Percentiles rank a stretch among this genome's conserved stretches.
phyloP scores from a whole-genome alignment of 2,888 invertebrate genomes.

The Marronus borbonicus region DNA sequence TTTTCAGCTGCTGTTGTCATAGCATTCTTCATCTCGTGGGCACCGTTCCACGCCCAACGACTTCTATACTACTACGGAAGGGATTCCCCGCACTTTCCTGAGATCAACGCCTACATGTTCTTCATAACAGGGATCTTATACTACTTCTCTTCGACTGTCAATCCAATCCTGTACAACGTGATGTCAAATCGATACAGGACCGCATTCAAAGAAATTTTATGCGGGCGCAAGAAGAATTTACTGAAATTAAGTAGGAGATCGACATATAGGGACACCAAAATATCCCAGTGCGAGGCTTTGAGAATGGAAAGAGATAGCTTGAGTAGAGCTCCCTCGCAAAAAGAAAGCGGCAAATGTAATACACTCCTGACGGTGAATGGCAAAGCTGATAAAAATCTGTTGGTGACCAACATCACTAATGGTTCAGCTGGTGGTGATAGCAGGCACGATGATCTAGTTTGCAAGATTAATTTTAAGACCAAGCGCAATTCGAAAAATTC shows the following conservation, averaged over 20 bases:
- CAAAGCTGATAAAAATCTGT: slow-evolving; percentile 8
- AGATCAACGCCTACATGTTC: slow-evolving; percentile 85
- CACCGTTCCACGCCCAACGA: slow-evolving; percentile 95
- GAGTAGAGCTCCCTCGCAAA: slow-evolving; percentile 23
- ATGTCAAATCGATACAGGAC: slow-evolving; percentile 84
- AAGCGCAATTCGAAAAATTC: slow-evolving; percentile 30
- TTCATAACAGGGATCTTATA: slow-evolving; percentile 86
- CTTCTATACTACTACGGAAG: slow-evolving; percentile 86
- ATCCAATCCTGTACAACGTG: slow-evolving; percentile 89
- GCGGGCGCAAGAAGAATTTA: slow-evolving; percentile 72
- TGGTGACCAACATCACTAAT: neutral
- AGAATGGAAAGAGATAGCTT: slow-evolving; percentile 34
- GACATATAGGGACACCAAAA: slow-evolving; percentile 21
- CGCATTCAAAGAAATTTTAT: slow-evolving; percentile 84
- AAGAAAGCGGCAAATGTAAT: slow-evolving; percentile 15
- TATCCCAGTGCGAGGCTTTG: slow-evolving; percentile 35
- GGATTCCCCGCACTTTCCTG: slow-evolving; percentile 74
- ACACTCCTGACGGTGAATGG: slow-evolving; percentile 26
- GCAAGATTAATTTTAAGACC: slow-evolving; percentile 31
- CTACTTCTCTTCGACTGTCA: slow-evolving; percentile 85
- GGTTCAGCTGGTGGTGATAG: slow-evolving; percentile 6
- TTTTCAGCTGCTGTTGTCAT: slow-evolving; percentile 90
- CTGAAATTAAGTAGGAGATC: slow-evolving; percentile 35
- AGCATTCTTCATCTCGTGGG: slow-evolving; percentile 96
- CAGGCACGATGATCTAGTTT: slow-evolving; percentile 3